Conservation (phyloP, 2,888 invertebrate species). For the Coleophora flavipennella region DNA sequence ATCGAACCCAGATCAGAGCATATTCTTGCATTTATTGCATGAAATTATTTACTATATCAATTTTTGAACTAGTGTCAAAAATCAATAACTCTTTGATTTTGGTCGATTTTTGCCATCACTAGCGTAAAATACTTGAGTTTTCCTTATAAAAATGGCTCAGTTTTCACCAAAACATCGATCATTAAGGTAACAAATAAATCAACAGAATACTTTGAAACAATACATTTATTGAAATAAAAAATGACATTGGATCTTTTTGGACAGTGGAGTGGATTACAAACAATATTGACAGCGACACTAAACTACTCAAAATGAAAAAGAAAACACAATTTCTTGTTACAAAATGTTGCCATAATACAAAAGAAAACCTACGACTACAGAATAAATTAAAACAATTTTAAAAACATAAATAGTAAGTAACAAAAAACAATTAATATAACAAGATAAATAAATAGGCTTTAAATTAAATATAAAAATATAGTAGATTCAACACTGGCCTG, state of each 20-base stretch:
- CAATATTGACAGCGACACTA: conserved; percentile 69
- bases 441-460: conserved; percentile 65
- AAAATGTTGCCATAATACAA: conserved; percentile 48
- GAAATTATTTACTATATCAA: no score
- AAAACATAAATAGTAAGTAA: conserved; percentile 65
- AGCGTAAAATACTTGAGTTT: no score
- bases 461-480: conserved; percentile 44
- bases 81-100: no score
- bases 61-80: no score
- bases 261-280: conserved; percentile 58
- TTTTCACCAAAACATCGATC: no score
- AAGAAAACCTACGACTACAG: conserved; percentile 47
- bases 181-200: conserved; percentile 28
- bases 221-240: conserved; percentile 72
- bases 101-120: no score
- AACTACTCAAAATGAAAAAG: conserved; percentile 46
- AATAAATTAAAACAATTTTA: conserved; percentile 66
- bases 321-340: conserved; percentile 47
- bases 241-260: conserved; percentile 63
- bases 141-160: no score
- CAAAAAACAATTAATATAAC: conserved; percentile 63
- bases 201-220: conserved; percentile 39
- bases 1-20: no score
- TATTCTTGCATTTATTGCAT: no score
- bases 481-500: conserved; percentile 71